Evolutionary conservation across 2,888 invertebrate species (phyloP).

Genomic region (Tipula lateralis): DNA sequence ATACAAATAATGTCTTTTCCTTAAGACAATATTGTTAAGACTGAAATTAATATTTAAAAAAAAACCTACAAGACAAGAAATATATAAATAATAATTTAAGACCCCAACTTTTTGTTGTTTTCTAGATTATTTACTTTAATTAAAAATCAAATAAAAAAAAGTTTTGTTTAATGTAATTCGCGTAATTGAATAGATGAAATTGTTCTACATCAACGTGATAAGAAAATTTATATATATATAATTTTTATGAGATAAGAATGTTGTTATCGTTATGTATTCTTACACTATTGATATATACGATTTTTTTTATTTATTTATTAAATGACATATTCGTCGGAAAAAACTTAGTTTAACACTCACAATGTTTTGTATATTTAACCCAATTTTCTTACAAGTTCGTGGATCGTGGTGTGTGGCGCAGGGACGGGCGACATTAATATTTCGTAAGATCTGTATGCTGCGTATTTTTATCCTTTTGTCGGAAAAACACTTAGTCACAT

Average conservation of each 20-base stretch:
- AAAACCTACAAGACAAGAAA: neutral
- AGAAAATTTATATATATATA: neutral
- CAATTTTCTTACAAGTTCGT: neutral
- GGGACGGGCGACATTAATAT: neutral
- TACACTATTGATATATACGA: neutral
- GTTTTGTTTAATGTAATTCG: neutral
- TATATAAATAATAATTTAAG: constrained; percentile 14
- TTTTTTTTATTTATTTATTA: neutral
- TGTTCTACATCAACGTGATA: neutral
- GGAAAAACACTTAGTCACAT: neutral
- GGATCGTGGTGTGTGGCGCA: neutral
- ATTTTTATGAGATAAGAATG: neutral
- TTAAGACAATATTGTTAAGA: constrained; percentile 9
- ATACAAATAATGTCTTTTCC: constrained; percentile 14
- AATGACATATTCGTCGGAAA: neutral
- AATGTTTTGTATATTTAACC: neutral
- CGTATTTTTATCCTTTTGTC: neutral
- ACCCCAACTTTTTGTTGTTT: neutral
- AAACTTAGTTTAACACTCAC: neutral
- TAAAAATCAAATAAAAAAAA: neutral
- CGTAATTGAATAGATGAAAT: neutral
- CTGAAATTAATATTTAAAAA: constrained; percentile 14
- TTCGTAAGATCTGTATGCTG: neutral
- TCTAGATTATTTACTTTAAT: constrained; percentile 6
- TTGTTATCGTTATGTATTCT: neutral